Conservation (phyloP, 2,888 invertebrate species). For the Loripinus fragilis region DNA sequence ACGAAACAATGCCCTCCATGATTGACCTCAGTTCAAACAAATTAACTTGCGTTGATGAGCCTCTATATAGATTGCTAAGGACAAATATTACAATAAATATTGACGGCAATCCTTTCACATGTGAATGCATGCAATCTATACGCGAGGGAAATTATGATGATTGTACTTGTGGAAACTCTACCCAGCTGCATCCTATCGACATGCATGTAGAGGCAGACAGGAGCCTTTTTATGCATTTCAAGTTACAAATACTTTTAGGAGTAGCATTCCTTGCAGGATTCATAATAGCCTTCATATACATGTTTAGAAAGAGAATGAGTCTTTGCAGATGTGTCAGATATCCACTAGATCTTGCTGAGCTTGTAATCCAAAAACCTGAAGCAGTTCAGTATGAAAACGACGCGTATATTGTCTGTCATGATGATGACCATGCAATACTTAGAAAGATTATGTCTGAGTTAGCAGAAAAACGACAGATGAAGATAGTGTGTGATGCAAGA, state of each 20-base stretch:
- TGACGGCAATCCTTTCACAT: neutral
- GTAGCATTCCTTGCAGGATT: too few relatives aligned
- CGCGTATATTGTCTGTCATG: constrained; percentile 3
- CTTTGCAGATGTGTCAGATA: neutral
- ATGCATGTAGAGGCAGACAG: too few relatives aligned
- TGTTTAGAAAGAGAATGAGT: neutral
- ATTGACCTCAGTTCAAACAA: neutral
- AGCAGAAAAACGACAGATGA: neutral
- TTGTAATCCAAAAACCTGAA: neutral
- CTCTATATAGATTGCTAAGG: neutral
- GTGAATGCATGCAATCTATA: constrained; percentile 11
- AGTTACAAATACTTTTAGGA: too few relatives aligned
- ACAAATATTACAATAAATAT: neutral
- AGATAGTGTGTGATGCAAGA: neutral
- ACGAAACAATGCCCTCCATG: too few relatives aligned
- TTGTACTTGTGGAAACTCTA: constrained; percentile 6
- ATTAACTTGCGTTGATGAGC: neutral
- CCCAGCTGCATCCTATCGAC: too few relatives aligned
- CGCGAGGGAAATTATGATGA: neutral
- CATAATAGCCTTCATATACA: neutral
- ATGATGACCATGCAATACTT: neutral
- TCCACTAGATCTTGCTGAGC: neutral
- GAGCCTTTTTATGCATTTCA: too few relatives aligned
- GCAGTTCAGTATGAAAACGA: neutral
- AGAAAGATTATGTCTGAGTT: neutral